A percentile compares a stretch with the other conserved stretches of the same genome.
Conservation (phyloP, 2,797 vertebrate species). For the Semotilus atromaculatus region DNA sequence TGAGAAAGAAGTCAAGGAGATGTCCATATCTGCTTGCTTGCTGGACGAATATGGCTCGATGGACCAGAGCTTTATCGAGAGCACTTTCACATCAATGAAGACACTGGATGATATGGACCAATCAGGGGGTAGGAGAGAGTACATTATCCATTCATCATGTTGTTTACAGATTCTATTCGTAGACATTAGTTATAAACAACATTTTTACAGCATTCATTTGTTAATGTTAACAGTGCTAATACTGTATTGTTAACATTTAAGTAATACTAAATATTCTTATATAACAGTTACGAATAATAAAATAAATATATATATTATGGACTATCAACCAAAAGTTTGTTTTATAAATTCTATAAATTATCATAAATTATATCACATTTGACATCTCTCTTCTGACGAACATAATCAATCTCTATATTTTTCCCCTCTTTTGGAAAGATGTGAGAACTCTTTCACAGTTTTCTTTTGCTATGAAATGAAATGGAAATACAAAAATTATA, state of each 20-base stretch:
- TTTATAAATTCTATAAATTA: too few species aligned
- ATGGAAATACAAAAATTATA: not conserved
- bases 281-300: not conserved
- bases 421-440: not conserved
- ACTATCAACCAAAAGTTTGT: too few species aligned
- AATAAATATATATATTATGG: too few species aligned
- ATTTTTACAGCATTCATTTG: not conserved
- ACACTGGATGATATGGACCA: conserved; percentile 71
- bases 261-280: not conserved
- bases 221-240: not conserved
- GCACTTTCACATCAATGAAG: conserved; percentile 72
- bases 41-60: conserved; percentile 75
- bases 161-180: not conserved
- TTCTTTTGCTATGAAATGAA: not conserved
- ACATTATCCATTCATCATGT: not conserved
- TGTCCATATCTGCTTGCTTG: conserved; percentile 78
- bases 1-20: conserved; percentile 68
- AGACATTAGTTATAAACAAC: not conserved
- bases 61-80: conserved; percentile 70
- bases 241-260: not conserved
- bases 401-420: not conserved
- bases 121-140: conserved; percentile 65
- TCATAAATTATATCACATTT: too few species aligned
- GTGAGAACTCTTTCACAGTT: not conserved
- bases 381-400: too few species aligned